These are phyloP conservation scores for Leptopilina drosophilae DNA, from an alignment of 2,888 invertebrate genomes.

Conservation along the genomic window DNA sequence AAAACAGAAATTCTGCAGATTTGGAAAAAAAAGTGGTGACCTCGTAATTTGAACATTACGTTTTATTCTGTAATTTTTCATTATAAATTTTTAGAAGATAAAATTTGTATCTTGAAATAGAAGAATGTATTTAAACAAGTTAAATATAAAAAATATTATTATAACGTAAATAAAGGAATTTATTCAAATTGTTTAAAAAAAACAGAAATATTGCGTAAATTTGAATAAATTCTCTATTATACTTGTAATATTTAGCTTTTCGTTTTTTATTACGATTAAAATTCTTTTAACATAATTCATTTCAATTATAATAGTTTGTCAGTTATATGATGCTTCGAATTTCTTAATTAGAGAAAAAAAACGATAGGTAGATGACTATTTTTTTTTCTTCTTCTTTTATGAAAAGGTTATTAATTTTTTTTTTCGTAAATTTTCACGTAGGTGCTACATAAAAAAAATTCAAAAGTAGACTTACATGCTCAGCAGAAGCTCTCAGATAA, in stretches of 20 bases:
- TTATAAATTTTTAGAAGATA: not conserved
- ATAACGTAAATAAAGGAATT: not conserved
- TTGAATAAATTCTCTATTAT: slow-evolving; percentile 12
- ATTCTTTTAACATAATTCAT: slow-evolving; percentile 1
- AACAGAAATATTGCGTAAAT: not conserved
- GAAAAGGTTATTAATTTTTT: not conserved
- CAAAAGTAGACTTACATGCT: slow-evolving; percentile 29
- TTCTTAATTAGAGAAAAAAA: not conserved
- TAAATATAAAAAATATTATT: slow-evolving; percentile 1
- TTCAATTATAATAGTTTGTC: not conserved
- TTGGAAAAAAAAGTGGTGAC: not conserved
- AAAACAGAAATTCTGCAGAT: not conserved
- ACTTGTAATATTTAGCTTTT: not conserved
- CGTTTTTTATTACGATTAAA: not conserved
- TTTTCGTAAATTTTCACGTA: slow-evolving; percentile 22
- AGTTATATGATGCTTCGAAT: not conserved
- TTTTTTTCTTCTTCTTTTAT: not conserved
- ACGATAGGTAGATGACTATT: slow-evolving; percentile 8
- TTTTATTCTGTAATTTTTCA: not conserved
- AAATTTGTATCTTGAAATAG: not conserved
- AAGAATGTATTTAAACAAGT: slow-evolving; percentile 5
- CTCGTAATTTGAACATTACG: not conserved
- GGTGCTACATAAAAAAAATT: slow-evolving; percentile 26
- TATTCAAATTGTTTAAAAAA: slow-evolving; percentile 2
- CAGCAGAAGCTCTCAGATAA: slow-evolving; percentile 32